Conservation (phyloP, 1,140 invertebrate species). For the Camponotus floridanus region DNA sequence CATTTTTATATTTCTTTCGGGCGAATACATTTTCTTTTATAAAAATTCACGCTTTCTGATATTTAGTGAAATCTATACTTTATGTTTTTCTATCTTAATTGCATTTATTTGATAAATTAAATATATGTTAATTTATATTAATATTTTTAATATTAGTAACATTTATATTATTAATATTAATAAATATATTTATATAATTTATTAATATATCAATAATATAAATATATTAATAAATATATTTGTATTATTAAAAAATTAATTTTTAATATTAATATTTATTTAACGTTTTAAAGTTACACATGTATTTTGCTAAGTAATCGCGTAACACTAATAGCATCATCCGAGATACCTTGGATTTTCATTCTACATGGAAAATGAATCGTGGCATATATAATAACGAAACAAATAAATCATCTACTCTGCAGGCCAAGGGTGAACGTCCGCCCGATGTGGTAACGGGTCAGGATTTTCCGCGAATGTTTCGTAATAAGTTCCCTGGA, state of each 20-base stretch:
- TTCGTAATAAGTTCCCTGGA: conserved; percentile 65
- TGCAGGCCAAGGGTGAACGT: conserved; percentile 33
- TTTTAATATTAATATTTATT: too few species aligned
- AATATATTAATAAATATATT: too few species aligned
- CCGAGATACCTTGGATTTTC: conserved; percentile 2
- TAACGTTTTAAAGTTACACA: neutral
- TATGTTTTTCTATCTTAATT: neutral
- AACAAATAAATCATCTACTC: conserved; percentile 47
- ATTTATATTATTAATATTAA: too few species aligned
- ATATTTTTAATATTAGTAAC: too few species aligned
- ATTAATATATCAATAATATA: too few species aligned
- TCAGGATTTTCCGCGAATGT: conserved; percentile 67
- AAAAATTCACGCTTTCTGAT: neutral
- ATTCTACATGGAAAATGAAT: neutral
- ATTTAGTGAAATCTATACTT: neutral
- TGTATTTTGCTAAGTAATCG: neutral
- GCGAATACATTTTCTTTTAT: neutral
- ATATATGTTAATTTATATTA: neutral
- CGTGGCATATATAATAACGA: neutral
- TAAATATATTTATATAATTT: too few species aligned
- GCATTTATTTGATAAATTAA: conserved; percentile 1
- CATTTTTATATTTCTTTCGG: neutral
- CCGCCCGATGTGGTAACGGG: conserved; percentile 30
- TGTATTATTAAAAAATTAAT: too few species aligned
- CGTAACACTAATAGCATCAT: neutral